Conservation (phyloP, 2,888 invertebrate genomes). For the Lasioglossum malachurum region DNA sequence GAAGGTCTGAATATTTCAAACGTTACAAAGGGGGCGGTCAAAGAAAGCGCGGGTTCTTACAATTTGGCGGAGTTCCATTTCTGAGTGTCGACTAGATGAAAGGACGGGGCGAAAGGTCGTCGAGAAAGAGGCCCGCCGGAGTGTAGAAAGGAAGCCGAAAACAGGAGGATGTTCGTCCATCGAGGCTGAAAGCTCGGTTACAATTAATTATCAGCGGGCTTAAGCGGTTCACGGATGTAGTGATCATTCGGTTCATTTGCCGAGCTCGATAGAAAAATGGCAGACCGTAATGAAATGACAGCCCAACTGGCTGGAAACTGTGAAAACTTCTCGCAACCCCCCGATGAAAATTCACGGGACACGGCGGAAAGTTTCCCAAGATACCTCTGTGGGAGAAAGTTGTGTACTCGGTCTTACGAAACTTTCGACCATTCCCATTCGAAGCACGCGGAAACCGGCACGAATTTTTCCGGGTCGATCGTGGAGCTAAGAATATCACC, state of each 20-base stretch:
- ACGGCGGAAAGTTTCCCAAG: slow-evolving; percentile 21
- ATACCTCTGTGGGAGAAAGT: neutral
- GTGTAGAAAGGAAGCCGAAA: slow-evolving; percentile 19
- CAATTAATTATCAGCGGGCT: slow-evolving; percentile 62
- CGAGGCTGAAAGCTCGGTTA: neutral
- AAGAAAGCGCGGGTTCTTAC: slow-evolving; percentile 44
- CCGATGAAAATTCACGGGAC: neutral
- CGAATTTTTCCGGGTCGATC: neutral
- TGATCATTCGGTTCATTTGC: slow-evolving; percentile 22
- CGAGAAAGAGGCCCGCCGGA: neutral
- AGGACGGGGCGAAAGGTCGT: slow-evolving; percentile 25
- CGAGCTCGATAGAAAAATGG: neutral
- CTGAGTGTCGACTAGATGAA: slow-evolving; percentile 52
- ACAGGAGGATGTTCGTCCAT: neutral
- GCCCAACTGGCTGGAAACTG: neutral
- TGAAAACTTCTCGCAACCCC: neutral
- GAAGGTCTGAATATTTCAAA: slow-evolving; percentile 46
- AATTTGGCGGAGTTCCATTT: slow-evolving; percentile 55
- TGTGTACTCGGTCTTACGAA: slow-evolving; percentile 1
- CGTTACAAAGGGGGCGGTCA: slow-evolving; percentile 49
- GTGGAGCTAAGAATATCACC: neutral
- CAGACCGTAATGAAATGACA: neutral
- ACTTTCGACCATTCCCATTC: neutral
- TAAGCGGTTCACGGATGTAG: slow-evolving; percentile 26
- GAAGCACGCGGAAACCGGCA: neutral